phyloP scores from a whole-genome alignment of 2,797 vertebrate genomes.

The Scomberomorus guttatus region DNA sequence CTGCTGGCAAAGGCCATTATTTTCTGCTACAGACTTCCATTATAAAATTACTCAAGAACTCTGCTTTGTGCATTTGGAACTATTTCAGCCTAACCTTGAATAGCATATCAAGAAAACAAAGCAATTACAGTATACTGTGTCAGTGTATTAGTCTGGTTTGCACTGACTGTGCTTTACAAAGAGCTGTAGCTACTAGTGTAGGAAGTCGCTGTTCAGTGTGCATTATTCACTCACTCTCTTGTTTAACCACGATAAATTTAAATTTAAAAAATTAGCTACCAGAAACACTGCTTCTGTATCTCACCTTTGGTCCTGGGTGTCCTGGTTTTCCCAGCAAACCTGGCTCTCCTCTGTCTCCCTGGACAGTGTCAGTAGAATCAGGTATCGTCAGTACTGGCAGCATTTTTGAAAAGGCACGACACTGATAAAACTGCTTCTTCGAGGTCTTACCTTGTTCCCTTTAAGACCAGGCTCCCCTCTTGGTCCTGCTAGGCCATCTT shows the following conservation, averaged over 20 bases:
- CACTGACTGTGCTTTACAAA: background rate
- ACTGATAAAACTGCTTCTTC: background rate
- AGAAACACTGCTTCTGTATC: background rate
- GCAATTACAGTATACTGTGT: background rate
- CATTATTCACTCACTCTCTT: background rate
- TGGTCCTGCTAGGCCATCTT: constrained; percentile 70
- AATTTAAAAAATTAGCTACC: background rate
- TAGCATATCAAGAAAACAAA: background rate
- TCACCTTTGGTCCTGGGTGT: constrained; percentile 76
- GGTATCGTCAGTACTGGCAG: background rate
- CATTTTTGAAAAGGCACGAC: background rate
- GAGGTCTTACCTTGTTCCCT: constrained; percentile 73
- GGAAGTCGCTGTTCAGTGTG: no score
- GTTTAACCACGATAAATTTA: background rate
- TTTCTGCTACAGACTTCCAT: no score
- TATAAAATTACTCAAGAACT: background rate
- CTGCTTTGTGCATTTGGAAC: background rate
- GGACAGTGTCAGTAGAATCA: constrained; percentile 14
- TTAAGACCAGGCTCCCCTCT: constrained; percentile 77
- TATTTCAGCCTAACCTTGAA: background rate
- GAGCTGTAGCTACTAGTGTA: no score
- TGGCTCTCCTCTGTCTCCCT: constrained; percentile 82
- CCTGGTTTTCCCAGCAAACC: constrained; percentile 77
- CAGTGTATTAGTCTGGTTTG: background rate
- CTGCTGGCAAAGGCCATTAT: no score